Percentiles rank a stretch among this genome's conserved stretches.
Evolutionary conservation across 2,888 invertebrate genomes (phyloP).

Genomic region (Pardosa pseudoannulata): DNA sequence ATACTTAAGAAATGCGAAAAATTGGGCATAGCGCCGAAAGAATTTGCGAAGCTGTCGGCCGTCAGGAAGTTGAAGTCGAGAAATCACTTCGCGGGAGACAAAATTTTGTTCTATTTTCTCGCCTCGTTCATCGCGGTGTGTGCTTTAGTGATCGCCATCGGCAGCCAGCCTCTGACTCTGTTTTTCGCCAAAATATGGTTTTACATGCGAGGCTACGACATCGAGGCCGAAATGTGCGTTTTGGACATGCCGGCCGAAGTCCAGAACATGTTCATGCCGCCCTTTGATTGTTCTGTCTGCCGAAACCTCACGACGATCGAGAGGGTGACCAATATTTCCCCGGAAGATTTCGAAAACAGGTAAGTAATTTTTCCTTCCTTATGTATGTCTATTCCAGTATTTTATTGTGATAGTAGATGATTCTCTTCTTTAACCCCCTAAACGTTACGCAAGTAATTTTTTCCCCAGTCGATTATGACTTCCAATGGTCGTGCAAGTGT

Average conservation of each 20-base stretch:
- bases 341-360: conserved; percentile 84
- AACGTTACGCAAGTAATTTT: no score
- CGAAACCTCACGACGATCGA: conserved; percentile 82
- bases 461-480: no score
- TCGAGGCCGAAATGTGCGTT: conserved; percentile 74
- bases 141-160: conserved; percentile 5
- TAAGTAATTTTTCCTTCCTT: no score
- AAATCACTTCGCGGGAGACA: not conserved
- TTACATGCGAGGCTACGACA: conserved; percentile 35
- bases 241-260: conserved; percentile 75
- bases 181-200: conserved; percentile 61
- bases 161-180: not conserved
- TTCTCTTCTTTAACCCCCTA: no score
- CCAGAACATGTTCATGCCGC: conserved; percentile 83
- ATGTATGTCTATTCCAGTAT: no score
- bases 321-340: conserved; percentile 83
- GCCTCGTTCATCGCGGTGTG: conserved; percentile 11
- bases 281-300: conserved; percentile 89
- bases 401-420: no score
- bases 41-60: conserved; percentile 30
- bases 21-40: conserved; percentile 20
- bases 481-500: no score
- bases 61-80: conserved; percentile 35
- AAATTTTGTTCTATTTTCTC: conserved; percentile 4
- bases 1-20: conserved; percentile 37